These are phyloP conservation scores for Eleutherodactylus coqui DNA, from an alignment of 2,797 vertebrate genomes.

Conservation along the genomic window DNA sequence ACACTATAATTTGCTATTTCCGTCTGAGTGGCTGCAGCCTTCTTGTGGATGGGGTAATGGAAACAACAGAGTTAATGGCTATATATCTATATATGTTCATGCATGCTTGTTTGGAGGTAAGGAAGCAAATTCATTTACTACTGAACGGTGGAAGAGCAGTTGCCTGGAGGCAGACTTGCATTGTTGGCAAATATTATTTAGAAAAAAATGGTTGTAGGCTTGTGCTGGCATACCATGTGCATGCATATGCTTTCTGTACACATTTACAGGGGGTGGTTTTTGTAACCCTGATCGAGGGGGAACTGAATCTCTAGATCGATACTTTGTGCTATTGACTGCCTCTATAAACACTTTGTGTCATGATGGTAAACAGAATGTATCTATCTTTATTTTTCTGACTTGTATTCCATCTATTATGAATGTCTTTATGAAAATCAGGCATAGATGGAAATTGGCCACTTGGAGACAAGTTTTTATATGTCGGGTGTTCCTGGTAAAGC, in stretches of 20 bases:
- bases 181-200: slow-evolving; percentile 32
- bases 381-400: background rate
- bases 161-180: slow-evolving; percentile 30
- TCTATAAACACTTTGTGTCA: background rate
- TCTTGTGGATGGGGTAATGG: slow-evolving; percentile 8
- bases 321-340: background rate
- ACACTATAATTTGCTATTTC: slow-evolving; percentile 32
- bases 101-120: slow-evolving; percentile 43
- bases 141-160: slow-evolving; percentile 40
- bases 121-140: slow-evolving; percentile 37
- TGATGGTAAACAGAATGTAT: background rate
- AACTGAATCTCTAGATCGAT: background rate
- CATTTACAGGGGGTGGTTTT: background rate
- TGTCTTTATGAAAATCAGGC: no score
- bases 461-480: no score
- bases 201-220: background rate
- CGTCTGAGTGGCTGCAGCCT: slow-evolving; percentile 3
- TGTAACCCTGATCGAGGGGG: background rate
- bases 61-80: slow-evolving; percentile 28
- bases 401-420: no score
- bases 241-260: background rate
- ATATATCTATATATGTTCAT: slow-evolving; percentile 37
- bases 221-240: background rate
- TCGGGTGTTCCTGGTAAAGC: no score
- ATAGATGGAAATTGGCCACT: no score